These are phyloP conservation scores for Siniperca scherzeri DNA, from an alignment of 2,797 vertebrate species.

Conservation along the genomic window DNA sequence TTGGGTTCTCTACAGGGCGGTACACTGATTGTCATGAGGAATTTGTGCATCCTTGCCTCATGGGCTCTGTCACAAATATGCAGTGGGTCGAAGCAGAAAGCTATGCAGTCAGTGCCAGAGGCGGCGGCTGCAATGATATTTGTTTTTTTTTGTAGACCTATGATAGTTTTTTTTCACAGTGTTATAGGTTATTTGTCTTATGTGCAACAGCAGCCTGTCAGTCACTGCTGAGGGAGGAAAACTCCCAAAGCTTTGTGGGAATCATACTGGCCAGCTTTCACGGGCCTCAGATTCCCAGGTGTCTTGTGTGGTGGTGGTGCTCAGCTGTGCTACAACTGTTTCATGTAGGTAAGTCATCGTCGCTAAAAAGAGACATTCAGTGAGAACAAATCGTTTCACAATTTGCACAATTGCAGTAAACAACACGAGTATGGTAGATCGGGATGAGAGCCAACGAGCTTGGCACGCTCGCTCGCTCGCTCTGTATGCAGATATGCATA, in stretches of 20 bases:
- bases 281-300: constrained; percentile 51
- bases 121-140: neutral
- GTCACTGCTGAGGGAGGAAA: constrained; percentile 43
- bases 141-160: neutral
- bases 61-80: constrained; percentile 63
- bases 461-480: constrained; percentile 41
- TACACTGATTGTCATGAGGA: constrained; percentile 47
- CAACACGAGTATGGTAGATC: constrained; percentile 28
- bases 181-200: constrained; percentile 19
- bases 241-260: constrained; percentile 53
- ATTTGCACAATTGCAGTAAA: constrained; percentile 53
- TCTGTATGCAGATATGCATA: constrained; percentile 63
- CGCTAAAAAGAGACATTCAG: constrained; percentile 49
- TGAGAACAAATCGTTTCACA: constrained; percentile 56
- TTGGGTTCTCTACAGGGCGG: constrained; percentile 30
- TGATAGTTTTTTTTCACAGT: neutral
- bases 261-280: constrained; percentile 45
- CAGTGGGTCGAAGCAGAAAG: constrained; percentile 43
- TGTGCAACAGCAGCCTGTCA: constrained; percentile 36
- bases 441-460: constrained; percentile 52
- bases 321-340: constrained; percentile 62
- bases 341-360: constrained; percentile 48
- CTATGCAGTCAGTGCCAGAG: constrained; percentile 8
- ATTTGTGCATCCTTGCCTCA: constrained; percentile 44
- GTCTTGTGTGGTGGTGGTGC: constrained; percentile 42